A percentile compares a stretch with the other conserved stretches of the same genome.
Evolutionary conservation across 2,113 vertebrate species (phyloP).

Genomic region (Herpetotheres cachinnans): DNA sequence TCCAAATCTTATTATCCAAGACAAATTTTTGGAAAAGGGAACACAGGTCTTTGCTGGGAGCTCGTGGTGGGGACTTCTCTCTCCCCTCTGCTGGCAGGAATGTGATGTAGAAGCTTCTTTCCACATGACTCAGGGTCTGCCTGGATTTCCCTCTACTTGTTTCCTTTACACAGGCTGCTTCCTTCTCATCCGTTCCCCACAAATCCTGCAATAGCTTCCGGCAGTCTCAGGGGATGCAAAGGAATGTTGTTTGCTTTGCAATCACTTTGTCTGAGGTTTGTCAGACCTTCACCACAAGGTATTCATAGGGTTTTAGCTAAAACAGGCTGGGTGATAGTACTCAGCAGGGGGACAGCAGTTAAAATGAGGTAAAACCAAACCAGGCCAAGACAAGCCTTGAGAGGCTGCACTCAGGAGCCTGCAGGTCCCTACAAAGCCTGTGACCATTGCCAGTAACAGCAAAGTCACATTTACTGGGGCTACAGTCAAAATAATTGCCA

Average conservation of each 20-base stretch:
- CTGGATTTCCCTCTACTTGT: neutral
- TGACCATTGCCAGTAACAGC: neutral
- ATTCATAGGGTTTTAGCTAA: neutral
- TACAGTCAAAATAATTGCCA: neutral
- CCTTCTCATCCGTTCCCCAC: neutral
- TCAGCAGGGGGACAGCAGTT: neutral
- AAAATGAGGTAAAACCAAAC: neutral
- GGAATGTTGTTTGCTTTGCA: neutral
- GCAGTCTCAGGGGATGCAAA: neutral
- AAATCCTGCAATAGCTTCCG: neutral
- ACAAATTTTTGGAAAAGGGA: neutral
- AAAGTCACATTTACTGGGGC: neutral
- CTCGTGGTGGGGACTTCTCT: neutral
- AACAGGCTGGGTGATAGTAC: neutral
- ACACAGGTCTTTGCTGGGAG: neutral
- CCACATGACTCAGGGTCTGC: neutral
- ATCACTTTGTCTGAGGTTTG: neutral
- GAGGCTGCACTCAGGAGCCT: neutral
- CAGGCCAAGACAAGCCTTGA: neutral
- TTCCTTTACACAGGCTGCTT: neutral
- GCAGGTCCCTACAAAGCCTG: neutral
- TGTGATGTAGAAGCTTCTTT: neutral
- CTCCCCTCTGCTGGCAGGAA: neutral
- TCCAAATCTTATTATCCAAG: neutral
- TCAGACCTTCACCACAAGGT: neutral